Evolutionary conservation across 2,797 vertebrate species (phyloP), one percentile per base, ranked within the genome.

Genomic region (Numenius phaeopus): DNA sequence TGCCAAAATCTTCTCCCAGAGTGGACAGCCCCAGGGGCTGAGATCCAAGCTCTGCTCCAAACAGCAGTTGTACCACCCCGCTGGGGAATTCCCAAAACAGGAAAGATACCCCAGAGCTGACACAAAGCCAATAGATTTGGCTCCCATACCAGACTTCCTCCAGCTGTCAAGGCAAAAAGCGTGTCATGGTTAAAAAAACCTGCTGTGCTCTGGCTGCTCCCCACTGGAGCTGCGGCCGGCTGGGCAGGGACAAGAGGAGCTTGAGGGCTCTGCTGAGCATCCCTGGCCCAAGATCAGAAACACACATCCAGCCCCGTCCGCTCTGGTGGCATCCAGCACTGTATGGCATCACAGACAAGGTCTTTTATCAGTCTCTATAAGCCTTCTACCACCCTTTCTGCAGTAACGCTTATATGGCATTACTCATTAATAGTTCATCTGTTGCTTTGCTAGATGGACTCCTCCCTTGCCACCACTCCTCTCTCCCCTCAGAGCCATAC

Each of bases 1-100:
- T 91, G 91, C 91, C 91, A 96, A 97, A 95, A 88, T 29, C 14
- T 1, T 94, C 83, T 96, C 92, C 83, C 84, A 88, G 64, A 96
- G 91, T 30, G 54, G 84, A 92, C 91, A 46, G 90, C 88, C 92
- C 78, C 87, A 67, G 92, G 79, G 87, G 65, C 54, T 76, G 42
- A 89, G 83, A 65, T 85, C 79, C 59, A 30, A 95, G 85, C 44
- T 91, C 37, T 61, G 65, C 82, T 96, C 82, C 89, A 90, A 96
- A 64, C 76, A 88, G n/a, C 76, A 90, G 27, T 20, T 7, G 79
- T 87, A 75, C 76, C 84, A 91, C 50, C 89, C 92, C 17, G 0
- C 21, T 0, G 13, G 76, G 94, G 79, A 96, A 96, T 96, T 95
- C 94, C 92, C 95, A 21, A 73, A 94, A 87, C 12, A 5, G 58